Evolutionary conservation across 2,113 vertebrate genomes (phyloP), one percentile per base, ranked within the genome.

Genomic region (Centropus bengalensis): DNA sequence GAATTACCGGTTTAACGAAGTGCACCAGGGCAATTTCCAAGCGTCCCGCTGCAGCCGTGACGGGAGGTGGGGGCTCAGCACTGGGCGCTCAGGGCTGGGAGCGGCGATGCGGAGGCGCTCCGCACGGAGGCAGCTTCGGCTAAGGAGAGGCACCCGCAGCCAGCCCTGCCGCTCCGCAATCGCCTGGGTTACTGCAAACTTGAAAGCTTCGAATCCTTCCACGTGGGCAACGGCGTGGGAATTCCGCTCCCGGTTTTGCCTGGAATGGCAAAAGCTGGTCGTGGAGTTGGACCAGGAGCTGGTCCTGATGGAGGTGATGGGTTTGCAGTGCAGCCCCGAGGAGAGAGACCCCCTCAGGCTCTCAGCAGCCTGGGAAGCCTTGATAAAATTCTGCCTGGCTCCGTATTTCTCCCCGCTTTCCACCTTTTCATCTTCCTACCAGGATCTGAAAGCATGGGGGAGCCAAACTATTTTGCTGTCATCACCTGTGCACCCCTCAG

Each of bases 61-160:
- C 1, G 9, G 64, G 36, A 36, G 36, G 44, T 6, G 9, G 33
- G 36, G 1, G 10, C 44, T 8, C 26, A 8, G 60, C 11, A 4
- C 33, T 14, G 76, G 40, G 12, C 1, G 23, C 6, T 59, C 17
- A 1, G 9, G 5, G 28, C 8, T 12, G 27, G 62, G 38, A 73
- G 77, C 73, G 0, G 81, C 26, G 54, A 47, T 88, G 90, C 59
- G 1, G 71, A 9, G 8, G 20, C 54, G 6, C 17, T 84, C 95
- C 93, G 79, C 96, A 94, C 7, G 96, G 89, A 80, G 96, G 96
- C 97, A 95, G 86, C 76, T 93, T 82, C 13, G 36, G 70, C 33
- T 74, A 73, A 83, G 81, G 51, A 93, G 52, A 32, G 20, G 40
- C 26, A 67, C 11, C 3, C 5, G 10, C n/a, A 27, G 18, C 10